Evolutionary conservation across 2,888 invertebrate genomes (phyloP), one percentile per base, ranked within the genome.

Genomic region (Portevinia maculata): DNA sequence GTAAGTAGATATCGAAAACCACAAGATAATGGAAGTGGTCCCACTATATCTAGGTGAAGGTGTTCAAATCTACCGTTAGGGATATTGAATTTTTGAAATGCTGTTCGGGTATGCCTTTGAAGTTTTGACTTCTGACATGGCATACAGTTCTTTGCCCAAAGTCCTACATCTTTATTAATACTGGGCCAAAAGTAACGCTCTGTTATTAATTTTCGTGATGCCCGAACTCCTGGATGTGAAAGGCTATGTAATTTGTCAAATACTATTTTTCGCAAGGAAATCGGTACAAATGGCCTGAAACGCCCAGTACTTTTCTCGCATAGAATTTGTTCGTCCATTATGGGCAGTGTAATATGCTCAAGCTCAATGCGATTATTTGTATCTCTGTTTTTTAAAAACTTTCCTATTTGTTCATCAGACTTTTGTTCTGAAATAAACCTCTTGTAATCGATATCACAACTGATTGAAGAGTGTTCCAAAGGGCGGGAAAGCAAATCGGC

Each of bases 31-130:
- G 88, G 87, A 17, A 89, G 65, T 5, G 88, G 88, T 28, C 88
- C 88, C 1, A 89, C 86, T 19, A 89, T 71, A 74, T 90, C 88
- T 5, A 88, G 64, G 64, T 88, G 87, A 5, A 89, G 73, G 8
- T 64, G 24, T 17, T 70, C 57, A 41, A 70, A n/a, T n/a, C n/a
- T n/a, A n/a, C n/a, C n/a, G n/a, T n/a, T n/a, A n/a, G n/a, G n/a
- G n/a, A n/a, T n/a, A 70, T 34, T 48, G 24, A 21, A 39, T 24
- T 39, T 21, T 9, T 44, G 34, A 37, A 70, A 9, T 21, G 17
- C 15, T 34, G 59, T 37, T 34, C 57, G 46, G 0, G 69, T 70
- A 19, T 70, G 59, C 6, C 46, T 57, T 9, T 70, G 37, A 13
- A 70, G 30, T 37, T 59, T 57, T 1, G 69, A 69, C 9, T 32